These are phyloP conservation scores for Collichthys lucidus DNA, from an alignment of 2,113 vertebrate species.

Conservation along the genomic window DNA sequence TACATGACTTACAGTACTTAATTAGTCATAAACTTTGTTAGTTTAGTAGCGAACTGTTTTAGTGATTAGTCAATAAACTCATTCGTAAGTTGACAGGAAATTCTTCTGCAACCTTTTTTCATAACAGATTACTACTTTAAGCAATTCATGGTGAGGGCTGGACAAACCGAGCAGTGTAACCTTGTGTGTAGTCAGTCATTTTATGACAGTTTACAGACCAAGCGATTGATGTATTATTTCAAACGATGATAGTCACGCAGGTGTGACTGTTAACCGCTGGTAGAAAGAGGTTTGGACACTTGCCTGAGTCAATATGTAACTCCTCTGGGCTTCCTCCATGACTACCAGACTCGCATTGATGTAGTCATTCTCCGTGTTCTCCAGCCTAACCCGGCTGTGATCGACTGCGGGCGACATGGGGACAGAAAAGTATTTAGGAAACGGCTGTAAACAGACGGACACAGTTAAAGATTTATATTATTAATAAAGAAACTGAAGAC, in stretches of 20 bases:
- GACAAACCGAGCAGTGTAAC: neutral
- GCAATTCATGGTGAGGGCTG: neutral
- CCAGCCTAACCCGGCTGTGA: conserved; percentile 95
- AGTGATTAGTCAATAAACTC: neutral
- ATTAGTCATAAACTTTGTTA: neutral
- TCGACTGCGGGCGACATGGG: conserved; percentile 85
- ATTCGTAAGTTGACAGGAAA: neutral
- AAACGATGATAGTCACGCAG: neutral
- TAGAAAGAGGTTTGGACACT: conserved; percentile 56
- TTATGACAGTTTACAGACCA: neutral
- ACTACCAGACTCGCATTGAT: conserved; percentile 96
- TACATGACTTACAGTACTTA: neutral
- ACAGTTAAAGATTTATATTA: neutral
- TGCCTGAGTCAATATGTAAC: conserved; percentile 96
- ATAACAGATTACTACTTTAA: neutral
- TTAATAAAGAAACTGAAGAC: neutral
- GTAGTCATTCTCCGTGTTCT: conserved; percentile 94
- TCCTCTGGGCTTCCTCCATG: conserved; percentile 94
- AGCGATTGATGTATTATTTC: too few species aligned
- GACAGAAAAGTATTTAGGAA: neutral
- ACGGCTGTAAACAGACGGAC: conserved; percentile 1
- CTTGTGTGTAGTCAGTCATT: neutral
- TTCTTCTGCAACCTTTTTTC: neutral
- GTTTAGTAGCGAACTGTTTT: neutral
- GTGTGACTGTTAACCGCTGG: neutral